A percentile compares a stretch with the other conserved stretches of the same genome.
Conservation (phyloP, 2,888 invertebrate species). For the Xanthia togata region DNA sequence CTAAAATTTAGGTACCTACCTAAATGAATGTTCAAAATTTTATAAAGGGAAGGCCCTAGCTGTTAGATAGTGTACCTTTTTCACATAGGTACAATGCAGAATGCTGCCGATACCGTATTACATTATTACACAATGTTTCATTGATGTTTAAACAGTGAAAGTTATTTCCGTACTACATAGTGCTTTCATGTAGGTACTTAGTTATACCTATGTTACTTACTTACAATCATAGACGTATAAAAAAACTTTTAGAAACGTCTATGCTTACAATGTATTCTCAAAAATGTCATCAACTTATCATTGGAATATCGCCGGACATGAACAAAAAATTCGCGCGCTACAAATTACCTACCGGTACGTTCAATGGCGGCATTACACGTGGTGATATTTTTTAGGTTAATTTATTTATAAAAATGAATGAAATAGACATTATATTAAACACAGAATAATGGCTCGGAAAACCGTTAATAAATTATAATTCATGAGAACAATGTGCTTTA, state of each 20-base stretch:
- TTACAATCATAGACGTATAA: no score
- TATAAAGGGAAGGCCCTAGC: neutral
- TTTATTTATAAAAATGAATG: slow-evolving; percentile 11
- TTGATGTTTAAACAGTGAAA: neutral
- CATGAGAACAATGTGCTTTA: slow-evolving; percentile 14
- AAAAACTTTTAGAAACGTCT: no score
- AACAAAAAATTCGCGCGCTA: slow-evolving; percentile 35
- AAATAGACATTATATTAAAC: neutral
- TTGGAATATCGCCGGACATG: neutral
- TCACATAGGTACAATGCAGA: neutral
- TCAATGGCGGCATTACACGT: slow-evolving; percentile 34
- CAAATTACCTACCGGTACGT: no score
- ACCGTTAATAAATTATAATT: slow-evolving; percentile 31
- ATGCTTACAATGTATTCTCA: slow-evolving; percentile 7
- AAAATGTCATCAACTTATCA: slow-evolving; percentile 25
- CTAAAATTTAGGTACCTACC: no score
- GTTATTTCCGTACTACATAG: no score
- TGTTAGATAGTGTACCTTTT: no score
- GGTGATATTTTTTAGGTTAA: slow-evolving; percentile 52
- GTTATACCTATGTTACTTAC: no score
- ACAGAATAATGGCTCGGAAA: neutral
- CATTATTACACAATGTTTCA: neutral
- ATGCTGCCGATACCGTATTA: neutral
- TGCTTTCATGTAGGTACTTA: no score
- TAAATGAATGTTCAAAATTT: no score